Evolutionary conservation across 2,113 vertebrate genomes (phyloP).

Genomic region (Cyphomyrus plagiostoma): DNA sequence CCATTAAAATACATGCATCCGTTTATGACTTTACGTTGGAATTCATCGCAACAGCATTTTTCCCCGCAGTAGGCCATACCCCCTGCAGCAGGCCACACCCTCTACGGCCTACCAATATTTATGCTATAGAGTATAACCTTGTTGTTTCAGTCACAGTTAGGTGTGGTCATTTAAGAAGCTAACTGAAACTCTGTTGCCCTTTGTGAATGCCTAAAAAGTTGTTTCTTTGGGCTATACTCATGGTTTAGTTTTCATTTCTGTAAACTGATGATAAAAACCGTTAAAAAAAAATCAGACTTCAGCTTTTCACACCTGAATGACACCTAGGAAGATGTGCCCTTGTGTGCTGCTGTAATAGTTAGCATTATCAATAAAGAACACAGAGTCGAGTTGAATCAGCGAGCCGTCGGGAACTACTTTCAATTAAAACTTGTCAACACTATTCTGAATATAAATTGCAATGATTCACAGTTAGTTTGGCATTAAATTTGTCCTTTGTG

Average conservation of each 20-base stretch:
- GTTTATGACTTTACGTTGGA: not conserved
- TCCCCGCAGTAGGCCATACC: not conserved
- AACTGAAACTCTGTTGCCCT: not conserved
- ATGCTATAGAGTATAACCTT: not conserved
- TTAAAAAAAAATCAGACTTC: not conserved
- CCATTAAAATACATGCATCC: not conserved
- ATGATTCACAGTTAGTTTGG: not conserved
- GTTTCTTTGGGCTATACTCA: not conserved
- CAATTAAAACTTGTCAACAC: not conserved
- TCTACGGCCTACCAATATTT: not conserved
- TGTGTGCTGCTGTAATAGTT: not conserved
- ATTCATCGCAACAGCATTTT: not conserved
- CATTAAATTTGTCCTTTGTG: not conserved
- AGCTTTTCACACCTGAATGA: not conserved
- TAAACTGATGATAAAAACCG: not conserved
- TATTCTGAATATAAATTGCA: constrained; percentile 2
- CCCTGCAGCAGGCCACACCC: too few relatives aligned
- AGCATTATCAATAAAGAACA: not conserved
- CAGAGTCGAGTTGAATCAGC: not conserved
- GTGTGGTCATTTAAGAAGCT: not conserved
- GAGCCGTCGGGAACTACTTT: not conserved
- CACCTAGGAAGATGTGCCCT: not conserved
- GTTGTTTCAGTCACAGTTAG: not conserved
- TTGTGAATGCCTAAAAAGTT: not conserved
- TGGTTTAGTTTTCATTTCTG: not conserved